Evolutionary conservation across 1,140 invertebrate genomes (phyloP), one percentile per base, ranked within the genome.

Genomic region (Drosophila tani): DNA sequence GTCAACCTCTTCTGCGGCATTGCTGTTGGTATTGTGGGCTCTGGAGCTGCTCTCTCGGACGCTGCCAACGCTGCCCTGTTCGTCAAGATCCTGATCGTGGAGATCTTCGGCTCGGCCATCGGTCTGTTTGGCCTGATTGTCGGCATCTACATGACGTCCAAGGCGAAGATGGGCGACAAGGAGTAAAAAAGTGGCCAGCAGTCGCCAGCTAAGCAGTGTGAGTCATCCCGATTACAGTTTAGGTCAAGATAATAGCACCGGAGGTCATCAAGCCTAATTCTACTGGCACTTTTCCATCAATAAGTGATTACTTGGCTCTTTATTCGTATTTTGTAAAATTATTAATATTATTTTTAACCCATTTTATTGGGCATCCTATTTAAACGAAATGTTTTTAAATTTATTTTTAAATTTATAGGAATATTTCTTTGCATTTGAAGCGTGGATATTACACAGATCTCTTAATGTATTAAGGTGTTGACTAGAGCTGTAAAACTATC

Each of bases 41-140:
- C 98, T 43, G 98, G 98, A 77, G 98, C 98, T 62, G 98, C 98
- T 21, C 94, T 99, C 3, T 96, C 98, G 63, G 98, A 99, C 94
- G 98, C 98, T 60, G 98, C 98, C 15, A 99, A 99, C 93, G 95
- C 97, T 14, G 95, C 96, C 3, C 95, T 99, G 6, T 99, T 99
- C 92, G 98, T 99, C 14, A 99, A 99, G 93, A 98, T 99, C 93
- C 95, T 99, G 9, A 99, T 99, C 93, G 96, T 99, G 49, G 98
- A 99, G 94, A 99, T 99, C 93, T 99, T 99, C 93, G 98, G 98
- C 21, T 98, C 97, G 92, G 98, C 98, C 81, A 99, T 99, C 93
- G 98, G 98, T 92, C 95, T 99, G 0, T 99, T 99, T 94, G 98
- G 98, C 67, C 95, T 99, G n/a, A 99, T 99, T 93, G 98, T 99